Base-by-base conservation (phyloP, 2,888 invertebrate genomes). In the Macrosiphum euphorbiae region DNA sequence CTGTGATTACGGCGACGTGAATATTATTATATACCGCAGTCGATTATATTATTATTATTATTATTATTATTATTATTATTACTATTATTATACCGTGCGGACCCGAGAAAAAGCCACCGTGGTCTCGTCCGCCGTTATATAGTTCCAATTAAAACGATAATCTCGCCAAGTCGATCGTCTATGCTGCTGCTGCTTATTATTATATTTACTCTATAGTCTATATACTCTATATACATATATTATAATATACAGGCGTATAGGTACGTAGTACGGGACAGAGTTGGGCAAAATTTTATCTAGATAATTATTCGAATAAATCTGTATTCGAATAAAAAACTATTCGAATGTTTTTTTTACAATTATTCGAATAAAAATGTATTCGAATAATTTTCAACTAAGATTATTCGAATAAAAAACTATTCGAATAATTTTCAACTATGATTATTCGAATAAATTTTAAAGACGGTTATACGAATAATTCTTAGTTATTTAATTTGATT, bases 121-220 rank as follows among this genome's bases (percentile, higher is more conserved):
- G 67, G 41, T 50, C 47, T 86, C 2, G 47, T 86, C 86, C 28
- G 44, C 35, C 78, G 78, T 78, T 78, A 78, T 78, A n/a, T n/a
- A 78, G 44, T 47, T 90, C 67, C 67, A 67, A 90, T 90, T 90
- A 90, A 90, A 90, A 90, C n/a, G n/a, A n/a, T 90, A 67, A 90
- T 67, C 47, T 90, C 67, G 90, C 61, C 61, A 61, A 89, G 44
- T 44, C 61, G 44, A 61, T 61, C 58, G 44, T n/a, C 24, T 35
- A 78, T 78, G 20, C 13, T 41, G 26, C 24, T 58, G 4, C 1
- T 67, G 16, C n/a, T 67, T 35, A n/a, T n/a, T 78, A 78, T 67
- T 67, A 67, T 35, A 26, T 26, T 26, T 58, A 26, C 8, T 20
- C 55, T 55, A 55, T 0, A 55, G 55, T 16, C 52, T 52, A 52